Evolutionary conservation across 2,888 invertebrate genomes (phyloP), one percentile per base, ranked within the genome.

Genomic region (Shargacucullia verbasci): DNA sequence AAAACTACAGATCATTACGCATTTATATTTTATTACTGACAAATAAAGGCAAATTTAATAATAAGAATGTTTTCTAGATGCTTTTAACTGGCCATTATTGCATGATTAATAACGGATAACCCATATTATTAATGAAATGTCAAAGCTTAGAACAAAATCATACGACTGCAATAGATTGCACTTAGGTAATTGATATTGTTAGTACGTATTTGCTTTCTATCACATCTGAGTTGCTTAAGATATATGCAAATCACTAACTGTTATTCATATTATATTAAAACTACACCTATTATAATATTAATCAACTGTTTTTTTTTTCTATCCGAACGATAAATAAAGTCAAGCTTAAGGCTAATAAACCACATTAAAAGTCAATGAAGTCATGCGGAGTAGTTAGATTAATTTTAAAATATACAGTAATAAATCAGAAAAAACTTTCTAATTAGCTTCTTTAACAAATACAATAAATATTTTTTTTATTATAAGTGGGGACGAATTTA

Each of bases 1-100:
- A 11, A 50, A 43, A 59, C 43, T n/a, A 47, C 35, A 14, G 44
- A 67, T 64, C 60, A 40, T 34, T 15, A 46, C 41, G 34, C 59
- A 48, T 37, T 1, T 25, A 14, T 46, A 37, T 52, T 14, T 43
- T 25, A 20, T 43, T 2, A 1, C 6, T 29, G 29, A 29, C 1
- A 29, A 29, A 29, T 9, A 7, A 29, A 29, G 29, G 38, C 14
- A 37, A 40, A 48, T 35, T 14, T 43, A 62, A 37, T 40, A 40
- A 27, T 9, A 13, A 40, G 29, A 46, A 20, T 41, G 11, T 8
- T 4, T 61, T 10, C 37, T 34, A 15, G 31, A 47, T 39, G 33
- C 34, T 20, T 20, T 20, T n/a, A 14, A 12, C 45, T 50, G 9
- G 7, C 7, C 9, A 29, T 29, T 1, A 20, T 43, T 50, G 37